Percentiles rank a stretch among this genome's conserved stretches.
These are phyloP conservation scores for Pogona vitticeps DNA, from an alignment of 2,113 vertebrate species.

Conservation along the genomic window DNA sequence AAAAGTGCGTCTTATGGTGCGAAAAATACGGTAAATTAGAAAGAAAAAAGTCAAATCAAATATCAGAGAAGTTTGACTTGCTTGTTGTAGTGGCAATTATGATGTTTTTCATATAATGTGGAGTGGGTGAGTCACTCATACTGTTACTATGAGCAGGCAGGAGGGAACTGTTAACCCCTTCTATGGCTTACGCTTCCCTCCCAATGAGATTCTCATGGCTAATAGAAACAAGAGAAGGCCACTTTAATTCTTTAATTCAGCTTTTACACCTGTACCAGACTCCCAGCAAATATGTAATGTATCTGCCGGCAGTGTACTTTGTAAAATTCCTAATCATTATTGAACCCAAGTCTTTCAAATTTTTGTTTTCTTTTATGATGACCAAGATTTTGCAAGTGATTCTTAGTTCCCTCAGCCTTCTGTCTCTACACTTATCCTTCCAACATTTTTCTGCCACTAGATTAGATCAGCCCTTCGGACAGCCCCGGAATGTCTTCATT, in stretches of 20 bases:
- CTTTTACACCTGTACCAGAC: conserved; percentile 41
- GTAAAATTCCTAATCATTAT: not conserved
- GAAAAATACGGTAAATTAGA: too few relatives aligned
- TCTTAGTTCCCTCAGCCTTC: not conserved
- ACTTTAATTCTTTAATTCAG: not conserved
- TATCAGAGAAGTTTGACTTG: too few relatives aligned
- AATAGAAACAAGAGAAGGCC: not conserved
- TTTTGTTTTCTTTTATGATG: not conserved
- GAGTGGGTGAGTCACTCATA: too few relatives aligned
- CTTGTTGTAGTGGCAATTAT: too few relatives aligned
- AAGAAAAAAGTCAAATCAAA: too few relatives aligned
- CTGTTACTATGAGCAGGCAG: too few relatives aligned
- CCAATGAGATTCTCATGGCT: not conserved
- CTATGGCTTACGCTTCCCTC: not conserved
- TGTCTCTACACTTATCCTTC: not conserved
- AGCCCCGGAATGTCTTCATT: not conserved
- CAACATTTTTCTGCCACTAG: not conserved
- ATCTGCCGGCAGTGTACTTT: not conserved
- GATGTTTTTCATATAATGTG: too few relatives aligned
- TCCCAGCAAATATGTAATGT: conserved; percentile 22
- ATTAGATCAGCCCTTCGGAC: not conserved
- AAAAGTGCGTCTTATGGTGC: too few relatives aligned
- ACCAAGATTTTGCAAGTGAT: not conserved
- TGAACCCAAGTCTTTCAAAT: not conserved
- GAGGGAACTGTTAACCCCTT: too few relatives aligned